Evolutionary conservation across 2,797 vertebrate genomes (phyloP).

Genomic region (Acrossocheilus fasciatus): DNA sequence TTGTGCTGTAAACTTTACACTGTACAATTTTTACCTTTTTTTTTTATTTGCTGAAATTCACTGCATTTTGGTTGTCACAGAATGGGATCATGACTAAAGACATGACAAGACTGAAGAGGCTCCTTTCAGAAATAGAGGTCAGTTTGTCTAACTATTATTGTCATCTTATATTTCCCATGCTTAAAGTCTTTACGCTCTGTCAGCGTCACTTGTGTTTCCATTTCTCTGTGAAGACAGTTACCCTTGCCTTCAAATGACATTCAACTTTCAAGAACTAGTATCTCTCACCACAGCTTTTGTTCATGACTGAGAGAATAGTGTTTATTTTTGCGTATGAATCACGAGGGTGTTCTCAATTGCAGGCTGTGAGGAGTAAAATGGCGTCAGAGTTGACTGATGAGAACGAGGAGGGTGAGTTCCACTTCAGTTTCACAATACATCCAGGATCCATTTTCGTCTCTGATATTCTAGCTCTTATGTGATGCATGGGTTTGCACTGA

Average conservation of each 20-base stretch:
- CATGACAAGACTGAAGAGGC: slow-evolving; percentile 93
- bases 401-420: slow-evolving; percentile 89
- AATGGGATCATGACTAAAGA: slow-evolving; percentile 98
- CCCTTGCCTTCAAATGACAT: not conserved
- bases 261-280: not conserved
- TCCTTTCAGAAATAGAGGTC: slow-evolving; percentile 97
- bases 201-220: not conserved
- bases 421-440: slow-evolving; percentile 38
- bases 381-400: slow-evolving; percentile 88
- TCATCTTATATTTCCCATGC: not conserved
- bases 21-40: not conserved
- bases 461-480: slow-evolving; percentile 14
- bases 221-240: not conserved
- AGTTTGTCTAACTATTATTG: slow-evolving; percentile 59
- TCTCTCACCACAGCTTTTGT: not conserved
- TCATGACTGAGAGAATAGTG: not conserved
- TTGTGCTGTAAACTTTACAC: not conserved
- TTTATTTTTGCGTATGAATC: not conserved
- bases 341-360: slow-evolving; percentile 38
- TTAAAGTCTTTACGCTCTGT: not conserved
- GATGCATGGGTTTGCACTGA: too few relatives aligned
- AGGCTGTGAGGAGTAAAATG: slow-evolving; percentile 88
- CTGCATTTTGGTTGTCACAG: slow-evolving; percentile 68
- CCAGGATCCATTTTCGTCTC: slow-evolving; percentile 8
- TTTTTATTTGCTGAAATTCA: not conserved